A percentile compares a stretch with the other conserved stretches of the same genome.
Evolutionary conservation across 2,888 invertebrate genomes (phyloP).

Genomic region (Parnassius mnemosyne): DNA sequence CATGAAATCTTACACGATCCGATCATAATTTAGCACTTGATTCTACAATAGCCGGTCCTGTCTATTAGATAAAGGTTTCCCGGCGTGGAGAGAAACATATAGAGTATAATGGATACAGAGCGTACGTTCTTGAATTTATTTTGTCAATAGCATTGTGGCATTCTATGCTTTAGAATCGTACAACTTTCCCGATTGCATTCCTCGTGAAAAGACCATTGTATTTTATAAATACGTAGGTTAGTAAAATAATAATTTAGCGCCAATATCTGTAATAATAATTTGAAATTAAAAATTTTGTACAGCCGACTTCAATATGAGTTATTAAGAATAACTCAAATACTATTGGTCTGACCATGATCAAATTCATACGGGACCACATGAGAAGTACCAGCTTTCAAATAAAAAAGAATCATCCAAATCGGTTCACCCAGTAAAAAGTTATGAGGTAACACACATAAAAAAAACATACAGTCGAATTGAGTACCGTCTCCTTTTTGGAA

Average conservation of each 20-base stretch:
- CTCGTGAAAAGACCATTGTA: slow-evolving; percentile 36
- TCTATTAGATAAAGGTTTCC: slow-evolving; percentile 59
- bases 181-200: slow-evolving; percentile 48
- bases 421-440: too few species aligned
- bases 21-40: slow-evolving; percentile 68
- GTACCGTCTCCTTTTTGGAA: too few species aligned
- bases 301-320: too few species aligned
- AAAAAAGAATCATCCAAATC: too few species aligned
- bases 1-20: slow-evolving; percentile 60
- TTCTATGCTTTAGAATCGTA: slow-evolving; percentile 34
- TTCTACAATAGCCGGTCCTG: slow-evolving; percentile 59
- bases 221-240: slow-evolving; percentile 10
- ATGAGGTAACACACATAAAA: too few species aligned
- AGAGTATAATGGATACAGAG: slow-evolving; percentile 35
- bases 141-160: slow-evolving; percentile 43
- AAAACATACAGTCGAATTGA: too few species aligned
- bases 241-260: slow-evolving; percentile 4
- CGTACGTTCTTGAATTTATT: slow-evolving; percentile 40
- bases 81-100: slow-evolving; percentile 42
- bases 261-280: neutral
- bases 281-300: too few species aligned
- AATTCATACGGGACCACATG: too few species aligned
- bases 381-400: too few species aligned
- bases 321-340: too few species aligned
- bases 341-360: too few species aligned